Base-by-base conservation (phyloP, 2,888 invertebrate species). In the Apotomis capreana region DNA sequence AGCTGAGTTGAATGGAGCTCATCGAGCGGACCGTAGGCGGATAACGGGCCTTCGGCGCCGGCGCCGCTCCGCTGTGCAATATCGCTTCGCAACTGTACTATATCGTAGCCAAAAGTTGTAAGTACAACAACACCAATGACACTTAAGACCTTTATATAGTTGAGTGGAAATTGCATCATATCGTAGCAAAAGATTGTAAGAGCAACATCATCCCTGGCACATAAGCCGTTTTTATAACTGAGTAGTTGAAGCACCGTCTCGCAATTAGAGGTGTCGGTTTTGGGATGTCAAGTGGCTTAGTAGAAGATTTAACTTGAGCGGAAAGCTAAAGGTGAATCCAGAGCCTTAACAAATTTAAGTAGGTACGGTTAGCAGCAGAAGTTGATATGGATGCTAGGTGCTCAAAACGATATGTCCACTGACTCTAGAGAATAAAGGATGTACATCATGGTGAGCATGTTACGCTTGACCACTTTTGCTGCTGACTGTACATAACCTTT, bases 1-100 rank as follows among this genome's bases (percentile, higher is more conserved):
- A n/a, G 5, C 26, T 12, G 10, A 40, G 36, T 65, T 62, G 62
- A 40, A 68, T 62, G 55, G 61, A 58, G 60, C 77, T 80, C 79
- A 78, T 81, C 79, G 70, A 36, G 4, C 15, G 58, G 52, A 15
- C 76, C 79, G 90, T 90, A 83, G 90, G 90, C 89, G 91, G 79
- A 44, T 87, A 90, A 89, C 90, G 89, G 90, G 81, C 84, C 78
- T 58, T 64, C n/a, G 65, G 65, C 65, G 65, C 70, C 77, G 81
- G 82, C 83, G 83, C 80, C 82, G 77, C 72, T 79, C 74, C 59
- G 58, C 68, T 52, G 83, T 83, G 83, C 81, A 78, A 80, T 83
- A 84, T 81, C 78, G 79, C 78, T 80, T 79, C 76, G 77, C 79
- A 79, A 78, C 74, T 36, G 9, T 46, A 63, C 57, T 13, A 3